Evolutionary conservation across 2,113 vertebrate species (phyloP), one percentile per base, ranked within the genome.

Genomic region (Ptilorrhoa leucosticta): DNA sequence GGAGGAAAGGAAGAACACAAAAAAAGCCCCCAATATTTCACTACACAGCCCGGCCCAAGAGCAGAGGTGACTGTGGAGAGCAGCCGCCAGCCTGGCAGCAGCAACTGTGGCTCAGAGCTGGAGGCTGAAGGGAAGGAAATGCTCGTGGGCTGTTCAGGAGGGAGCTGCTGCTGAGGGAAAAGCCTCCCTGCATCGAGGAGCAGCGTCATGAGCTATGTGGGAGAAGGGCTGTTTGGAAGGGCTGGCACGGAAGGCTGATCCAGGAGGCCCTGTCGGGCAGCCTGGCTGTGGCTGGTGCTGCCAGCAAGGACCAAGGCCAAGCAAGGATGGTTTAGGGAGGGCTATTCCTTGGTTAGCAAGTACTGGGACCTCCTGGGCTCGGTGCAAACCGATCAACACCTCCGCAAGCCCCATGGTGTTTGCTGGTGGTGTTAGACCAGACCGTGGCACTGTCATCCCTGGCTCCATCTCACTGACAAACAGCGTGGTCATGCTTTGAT

Each of bases 191-290:
- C 0, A 0, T 1, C 6, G 26, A 13, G 75, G 35, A 50, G 30
- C 15, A 47, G 28, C 0, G 0, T 10, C 69, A 19, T 0, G 44
- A 69, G 45, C 89, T 19, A 0, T 0, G 0, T 20, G 51, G 40
- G n/a, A 70, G 37, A 23, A 8, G 0, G 13, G 70, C 45, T 50
- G 15, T 12, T 13, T 3, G 53, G 12, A 68, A 40, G 58, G 35
- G 23, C 40, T 71, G 54, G 47, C 39, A 10, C 1, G 21, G 53
- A 40, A 19, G 10, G 17, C 27, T 61, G 56, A 7, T 21, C 5
- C 15, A 31, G 60, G 19, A 75, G 33, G 12, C 17, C 20, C 30
- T 7, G 42, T 9, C 0, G 0, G 78, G 30, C 85, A 60, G 56
- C 15, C 3, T 8, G 15, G 27, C 40, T 31, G 26, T 19, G 54